phyloP scores from a whole-genome alignment of 1,140 invertebrate species.

The Parasteatoda tepidariorum region DNA sequence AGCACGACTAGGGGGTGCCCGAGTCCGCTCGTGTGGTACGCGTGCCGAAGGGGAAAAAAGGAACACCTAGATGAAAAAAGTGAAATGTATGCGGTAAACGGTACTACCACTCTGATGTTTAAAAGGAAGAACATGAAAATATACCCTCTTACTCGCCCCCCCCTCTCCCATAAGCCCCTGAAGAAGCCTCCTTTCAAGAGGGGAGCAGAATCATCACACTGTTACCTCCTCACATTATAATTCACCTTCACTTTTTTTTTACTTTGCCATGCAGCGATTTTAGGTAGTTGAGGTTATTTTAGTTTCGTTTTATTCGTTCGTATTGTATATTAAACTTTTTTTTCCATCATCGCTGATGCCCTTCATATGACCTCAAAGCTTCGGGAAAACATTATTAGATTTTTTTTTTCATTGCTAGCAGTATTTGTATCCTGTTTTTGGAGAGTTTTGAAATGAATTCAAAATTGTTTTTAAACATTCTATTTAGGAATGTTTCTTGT shows the following conservation, averaged over 20 bases:
- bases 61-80: not conserved
- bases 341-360: conserved; percentile 5
- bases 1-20: not conserved
- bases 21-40: not conserved
- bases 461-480: too few relatives aligned
- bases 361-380: conserved; percentile 1
- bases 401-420: not conserved
- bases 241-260: conserved; percentile 41
- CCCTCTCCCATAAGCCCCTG: not conserved
- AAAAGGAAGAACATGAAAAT: conserved; percentile 17
- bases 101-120: not conserved
- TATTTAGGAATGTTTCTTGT: too few relatives aligned
- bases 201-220: not conserved
- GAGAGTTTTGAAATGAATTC: too few relatives aligned
- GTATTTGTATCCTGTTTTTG: not conserved
- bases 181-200: conserved; percentile 6
- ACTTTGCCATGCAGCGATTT: not conserved
- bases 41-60: not conserved
- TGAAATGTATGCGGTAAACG: not conserved
- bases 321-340: not conserved
- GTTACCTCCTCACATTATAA: not conserved
- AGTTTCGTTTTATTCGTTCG: not conserved
- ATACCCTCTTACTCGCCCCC: not conserved
- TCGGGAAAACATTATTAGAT: not conserved
- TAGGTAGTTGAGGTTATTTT: not conserved